A percentile compares a stretch with the other conserved stretches of the same genome.
Evolutionary conservation across 2,113 vertebrate species (phyloP).

Genomic region (Sardina pilchardus): DNA sequence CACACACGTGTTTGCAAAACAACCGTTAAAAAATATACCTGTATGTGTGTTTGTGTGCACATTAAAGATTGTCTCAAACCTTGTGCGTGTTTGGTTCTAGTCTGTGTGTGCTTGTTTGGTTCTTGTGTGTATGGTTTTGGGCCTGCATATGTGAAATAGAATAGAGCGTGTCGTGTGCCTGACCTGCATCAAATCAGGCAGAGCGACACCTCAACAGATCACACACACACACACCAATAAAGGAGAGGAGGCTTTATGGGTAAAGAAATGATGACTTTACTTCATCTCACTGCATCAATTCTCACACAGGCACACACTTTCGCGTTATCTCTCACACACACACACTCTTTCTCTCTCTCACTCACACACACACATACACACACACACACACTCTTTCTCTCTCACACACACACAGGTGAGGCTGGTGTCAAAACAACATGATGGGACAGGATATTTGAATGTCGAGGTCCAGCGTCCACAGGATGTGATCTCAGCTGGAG

Average conservation of each 20-base stretch:
- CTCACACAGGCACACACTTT: neutral
- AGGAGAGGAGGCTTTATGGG: neutral
- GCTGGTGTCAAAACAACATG: neutral
- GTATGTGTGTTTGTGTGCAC: too few species aligned
- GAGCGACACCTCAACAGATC: neutral
- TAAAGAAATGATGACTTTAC: constrained; percentile 12
- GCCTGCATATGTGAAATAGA: too few species aligned
- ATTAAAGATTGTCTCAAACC: too few species aligned
- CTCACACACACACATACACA: neutral
- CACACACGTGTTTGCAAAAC: too few species aligned
- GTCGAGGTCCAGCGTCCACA: neutral
- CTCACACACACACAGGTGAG: neutral
- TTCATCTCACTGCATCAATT: neutral
- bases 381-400: neutral
- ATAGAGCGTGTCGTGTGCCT: too few species aligned
- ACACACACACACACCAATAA: neutral
- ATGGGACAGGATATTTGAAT: neutral
- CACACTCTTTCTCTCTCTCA: neutral
- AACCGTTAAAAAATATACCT: too few species aligned
- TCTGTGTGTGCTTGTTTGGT: too few species aligned
- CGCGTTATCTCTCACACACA: too few species aligned
- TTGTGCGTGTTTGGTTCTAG: too few species aligned
- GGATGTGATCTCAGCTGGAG: neutral
- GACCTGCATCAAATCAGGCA: too few species aligned
- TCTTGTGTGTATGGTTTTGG: too few species aligned